Conservation (phyloP, 2,113 vertebrate genomes). For the Blennius ocellaris region DNA sequence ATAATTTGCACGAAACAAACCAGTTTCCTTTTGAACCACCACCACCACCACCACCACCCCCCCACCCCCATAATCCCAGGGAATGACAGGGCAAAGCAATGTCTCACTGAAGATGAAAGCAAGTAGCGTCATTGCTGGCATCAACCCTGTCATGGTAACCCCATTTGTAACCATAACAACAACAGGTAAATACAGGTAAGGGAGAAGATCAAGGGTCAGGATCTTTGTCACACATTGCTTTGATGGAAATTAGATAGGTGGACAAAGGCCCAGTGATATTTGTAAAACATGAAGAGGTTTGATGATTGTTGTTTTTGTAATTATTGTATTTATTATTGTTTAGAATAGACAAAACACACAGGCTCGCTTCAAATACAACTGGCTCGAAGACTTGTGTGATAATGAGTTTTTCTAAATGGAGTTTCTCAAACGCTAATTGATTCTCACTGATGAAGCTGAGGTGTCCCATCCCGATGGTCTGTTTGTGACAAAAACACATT, state of each 20-base stretch:
- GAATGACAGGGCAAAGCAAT: constrained; percentile 67
- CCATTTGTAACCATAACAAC: constrained; percentile 36
- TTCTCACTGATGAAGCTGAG: constrained; percentile 5
- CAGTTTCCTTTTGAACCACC: constrained; percentile 45
- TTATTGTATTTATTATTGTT: background rate
- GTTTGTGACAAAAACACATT: background rate
- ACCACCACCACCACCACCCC: too few relatives aligned
- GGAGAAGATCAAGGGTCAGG: constrained; percentile 41
- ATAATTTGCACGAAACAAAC: constrained; percentile 58
- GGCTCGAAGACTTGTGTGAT: background rate
- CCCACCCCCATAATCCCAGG: constrained; percentile 34
- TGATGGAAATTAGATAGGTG: constrained; percentile 24
- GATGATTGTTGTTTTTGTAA: background rate
- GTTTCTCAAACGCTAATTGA: background rate
- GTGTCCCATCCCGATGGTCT: background rate
- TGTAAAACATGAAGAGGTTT: background rate
- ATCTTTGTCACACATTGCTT: constrained; percentile 35
- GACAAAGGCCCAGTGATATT: background rate
- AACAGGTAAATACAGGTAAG: constrained; percentile 73
- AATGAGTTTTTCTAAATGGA: too few relatives aligned
- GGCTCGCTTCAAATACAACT: background rate
- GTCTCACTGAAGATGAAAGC: constrained; percentile 67
- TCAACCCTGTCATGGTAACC: constrained; percentile 45
- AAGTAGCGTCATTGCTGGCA: constrained; percentile 5
- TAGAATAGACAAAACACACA: background rate